Evolutionary conservation across 2,888 invertebrate genomes (phyloP), one percentile per base, ranked within the genome.

Genomic region (Amiota communis): DNA sequence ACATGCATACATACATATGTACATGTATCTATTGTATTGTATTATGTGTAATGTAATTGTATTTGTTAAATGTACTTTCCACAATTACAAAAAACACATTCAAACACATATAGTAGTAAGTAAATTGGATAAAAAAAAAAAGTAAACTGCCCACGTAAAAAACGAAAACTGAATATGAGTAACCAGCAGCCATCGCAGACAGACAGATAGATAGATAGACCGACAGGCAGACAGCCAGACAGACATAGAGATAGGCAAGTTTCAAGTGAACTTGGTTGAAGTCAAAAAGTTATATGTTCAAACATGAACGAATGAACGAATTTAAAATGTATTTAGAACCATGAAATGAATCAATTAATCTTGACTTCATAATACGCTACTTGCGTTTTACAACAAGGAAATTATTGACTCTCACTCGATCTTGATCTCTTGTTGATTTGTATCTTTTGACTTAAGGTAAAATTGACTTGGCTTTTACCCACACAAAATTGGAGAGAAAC

Each of bases 211-310:
- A 36, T 13, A 2, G 63, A 63, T n/a, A 63, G 46, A 63, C 1
- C 12, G 63, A 46, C 46, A 63, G 46, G 46, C 23, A 4, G 63
- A 46, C 63, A 63, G 63, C 13, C 6, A 20, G 20, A 17, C 59
- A 20, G 53, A 59, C 15, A 15, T 51, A 51, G 2, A 51, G 13
- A 36, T 36, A 36, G 70, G 74, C 71, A 73, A 80, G 71, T 17
- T 59, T 23, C 20, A 59, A 59, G 59, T 59, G 17, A 77, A 77
- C 77, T 75, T 23, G 72, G 80, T 63, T 76, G 77, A 61, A 23
- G 74, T 72, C 73, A 75, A 71, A 67, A 68, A 77, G 75, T 59
- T 59, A 65, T 48, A 53, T 70, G 59, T 59, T 20, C 59, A 59
- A 15, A 59, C 59, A 59, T n/a, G n/a, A n/a, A 51, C 10, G 17